Evolutionary conservation across 1,140 invertebrate genomes (phyloP), one percentile per base, ranked within the genome.

Genomic region (Gonatopus flavifemur): DNA sequence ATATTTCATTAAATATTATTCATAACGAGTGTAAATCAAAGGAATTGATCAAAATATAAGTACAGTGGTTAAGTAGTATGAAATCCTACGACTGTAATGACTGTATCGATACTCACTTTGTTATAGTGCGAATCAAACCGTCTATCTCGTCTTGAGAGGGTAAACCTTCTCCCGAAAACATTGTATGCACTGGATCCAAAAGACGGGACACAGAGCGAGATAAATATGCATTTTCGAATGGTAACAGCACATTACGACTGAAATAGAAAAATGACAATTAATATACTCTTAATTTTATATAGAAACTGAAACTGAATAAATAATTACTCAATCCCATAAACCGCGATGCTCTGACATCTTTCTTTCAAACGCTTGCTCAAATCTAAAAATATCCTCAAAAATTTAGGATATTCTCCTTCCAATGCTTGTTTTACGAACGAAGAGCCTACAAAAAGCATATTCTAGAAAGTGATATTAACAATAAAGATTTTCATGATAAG

Each of bases 161-260:
- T 18, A 80, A 64, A 35, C 76, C 72, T 53, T 85, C 83, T 13
- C 76, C 76, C 28, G 79, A 79, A 73, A 91, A 95, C 83, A 93
- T 92, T 37, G 86, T 83, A 66, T 94, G 88, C 6, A 94, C 89
- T 16, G 91, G 88, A 72, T 94, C 91, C 55, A 94, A 82, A 1
- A 96, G 78, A 36, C 88, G 82, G 9, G 88, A 90, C 42, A 94
- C 80, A 2, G 91, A 94, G 59, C 87, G 85, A 0, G 90, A 91
- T 33, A 96, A 76, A 69, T 94, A 96, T 1, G 90, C 87, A 68
- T 88, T 93, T 78, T 96, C 92, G 82, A 93, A 92, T 50, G 84
- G 82, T 13, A 81, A 80, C n/a, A 86, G 68, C 50, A 81, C 66
- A 36, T 60, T 67, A 2, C 71, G 70, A 36, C 79, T 81, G 50